These are phyloP conservation scores for Synanthedon myopaeformis DNA, from an alignment of 2,888 invertebrate species.

Conservation along the genomic window DNA sequence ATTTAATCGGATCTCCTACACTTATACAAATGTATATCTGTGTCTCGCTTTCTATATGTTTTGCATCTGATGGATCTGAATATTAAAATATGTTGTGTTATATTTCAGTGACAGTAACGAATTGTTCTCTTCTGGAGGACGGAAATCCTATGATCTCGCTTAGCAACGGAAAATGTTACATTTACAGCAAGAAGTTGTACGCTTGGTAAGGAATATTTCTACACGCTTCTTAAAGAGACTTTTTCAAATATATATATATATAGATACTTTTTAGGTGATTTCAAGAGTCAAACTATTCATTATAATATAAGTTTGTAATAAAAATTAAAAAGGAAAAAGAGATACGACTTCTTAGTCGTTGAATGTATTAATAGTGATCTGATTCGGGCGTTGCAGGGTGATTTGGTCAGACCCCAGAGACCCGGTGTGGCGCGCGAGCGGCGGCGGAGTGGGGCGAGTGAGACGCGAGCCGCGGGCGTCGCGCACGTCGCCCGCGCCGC, in stretches of 20 bases:
- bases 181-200: conserved; percentile 81
- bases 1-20: background rate
- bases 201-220: conserved; percentile 71
- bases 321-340: too few relatives aligned
- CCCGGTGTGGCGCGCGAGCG: conserved; percentile 48
- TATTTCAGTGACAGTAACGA: conserved; percentile 66
- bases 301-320: too few relatives aligned
- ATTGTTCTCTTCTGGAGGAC: conserved; percentile 74
- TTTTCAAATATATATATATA: too few relatives aligned
- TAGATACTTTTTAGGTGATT: too few relatives aligned
- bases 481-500: conserved; percentile 13
- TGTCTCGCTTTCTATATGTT: background rate
- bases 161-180: conserved; percentile 86
- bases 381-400: conserved; percentile 31
- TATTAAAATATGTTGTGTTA: background rate
- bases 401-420: conserved; percentile 52
- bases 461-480: conserved; percentile 7
- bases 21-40: background rate
- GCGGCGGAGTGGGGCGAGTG: conserved; percentile 14
- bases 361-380: background rate
- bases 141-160: conserved; percentile 87
- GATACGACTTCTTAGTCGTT: too few relatives aligned
- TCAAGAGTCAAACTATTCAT: too few relatives aligned
- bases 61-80: background rate
- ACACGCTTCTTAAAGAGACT: too few relatives aligned